phyloP scores from a whole-genome alignment of 2,113 vertebrate species.

The Lepus europaeus region DNA sequence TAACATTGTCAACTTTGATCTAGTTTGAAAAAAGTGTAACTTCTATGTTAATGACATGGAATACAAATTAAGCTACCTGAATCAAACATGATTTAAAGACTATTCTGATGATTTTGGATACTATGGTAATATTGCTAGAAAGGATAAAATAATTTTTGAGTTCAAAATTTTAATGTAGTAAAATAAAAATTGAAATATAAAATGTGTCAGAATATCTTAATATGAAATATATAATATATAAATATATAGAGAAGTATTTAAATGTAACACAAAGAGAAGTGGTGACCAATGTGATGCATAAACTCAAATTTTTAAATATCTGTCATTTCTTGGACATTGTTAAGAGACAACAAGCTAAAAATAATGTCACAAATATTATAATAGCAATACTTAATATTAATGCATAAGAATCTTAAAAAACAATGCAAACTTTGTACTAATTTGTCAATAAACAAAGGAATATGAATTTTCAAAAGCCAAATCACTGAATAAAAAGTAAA shows the following conservation, averaged over 20 bases:
- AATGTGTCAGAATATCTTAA: not conserved
- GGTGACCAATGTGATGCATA: not conserved
- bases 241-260: not conserved
- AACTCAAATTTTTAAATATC: not conserved
- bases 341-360: slow-evolving; percentile 1
- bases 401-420: not conserved
- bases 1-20: not conserved
- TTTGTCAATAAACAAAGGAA: not conserved
- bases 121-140: not conserved
- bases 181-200: not conserved
- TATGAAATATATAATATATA: not conserved
- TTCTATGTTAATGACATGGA: not conserved
- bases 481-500: not conserved
- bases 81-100: not conserved
- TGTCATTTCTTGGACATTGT: not conserved
- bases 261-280: not conserved
- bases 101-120: not conserved
- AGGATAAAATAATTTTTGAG: not conserved
- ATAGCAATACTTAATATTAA: slow-evolving; percentile 13
- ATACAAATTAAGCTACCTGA: not conserved
- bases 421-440: not conserved
- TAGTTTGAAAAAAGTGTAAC: not conserved
- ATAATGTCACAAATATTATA: not conserved
- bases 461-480: not conserved
- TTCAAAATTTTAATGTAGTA: not conserved